phyloP scores from a whole-genome alignment of 1,140 invertebrate species.

The Neodiprion fabricii region DNA sequence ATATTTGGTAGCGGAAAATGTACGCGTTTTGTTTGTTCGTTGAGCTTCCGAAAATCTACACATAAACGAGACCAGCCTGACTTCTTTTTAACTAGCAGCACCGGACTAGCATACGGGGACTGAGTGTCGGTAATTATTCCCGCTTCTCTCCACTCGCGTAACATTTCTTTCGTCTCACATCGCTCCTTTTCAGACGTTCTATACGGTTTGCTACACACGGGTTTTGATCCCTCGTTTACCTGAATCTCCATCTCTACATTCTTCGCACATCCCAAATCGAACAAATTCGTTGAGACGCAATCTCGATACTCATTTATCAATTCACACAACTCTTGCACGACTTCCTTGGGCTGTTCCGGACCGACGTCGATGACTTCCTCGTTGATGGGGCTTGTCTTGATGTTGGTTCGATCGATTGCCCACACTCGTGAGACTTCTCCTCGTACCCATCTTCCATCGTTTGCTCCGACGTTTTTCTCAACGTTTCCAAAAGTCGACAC shows the following conservation, averaged over 20 bases:
- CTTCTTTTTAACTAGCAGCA: constrained; percentile 58
- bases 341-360: constrained; percentile 1
- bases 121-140: constrained; percentile 47
- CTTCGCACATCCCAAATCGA: constrained; percentile 19
- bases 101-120: constrained; percentile 55
- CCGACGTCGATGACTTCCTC: constrained; percentile 11
- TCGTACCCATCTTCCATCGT: not conserved
- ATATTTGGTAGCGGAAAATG: constrained; percentile 60
- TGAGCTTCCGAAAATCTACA: constrained; percentile 58
- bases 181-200: constrained; percentile 37
- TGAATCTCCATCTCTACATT: constrained; percentile 17
- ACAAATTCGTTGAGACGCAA: constrained; percentile 20
- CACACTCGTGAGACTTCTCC: not conserved
- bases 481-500: constrained; percentile 5
- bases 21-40: constrained; percentile 49
- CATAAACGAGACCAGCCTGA: constrained; percentile 56
- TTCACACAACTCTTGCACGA: constrained; percentile 12
- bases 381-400: not conserved
- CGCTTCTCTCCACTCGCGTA: constrained; percentile 41
- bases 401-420: not conserved
- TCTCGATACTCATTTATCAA: constrained; percentile 21
- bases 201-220: constrained; percentile 32
- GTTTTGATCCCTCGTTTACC: constrained; percentile 9
- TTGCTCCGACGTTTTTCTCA: not conserved
- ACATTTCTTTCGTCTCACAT: constrained; percentile 40